These are phyloP conservation scores for Phaenicophaeus curvirostris DNA, from an alignment of 2,797 vertebrate species.

Conservation along the genomic window DNA sequence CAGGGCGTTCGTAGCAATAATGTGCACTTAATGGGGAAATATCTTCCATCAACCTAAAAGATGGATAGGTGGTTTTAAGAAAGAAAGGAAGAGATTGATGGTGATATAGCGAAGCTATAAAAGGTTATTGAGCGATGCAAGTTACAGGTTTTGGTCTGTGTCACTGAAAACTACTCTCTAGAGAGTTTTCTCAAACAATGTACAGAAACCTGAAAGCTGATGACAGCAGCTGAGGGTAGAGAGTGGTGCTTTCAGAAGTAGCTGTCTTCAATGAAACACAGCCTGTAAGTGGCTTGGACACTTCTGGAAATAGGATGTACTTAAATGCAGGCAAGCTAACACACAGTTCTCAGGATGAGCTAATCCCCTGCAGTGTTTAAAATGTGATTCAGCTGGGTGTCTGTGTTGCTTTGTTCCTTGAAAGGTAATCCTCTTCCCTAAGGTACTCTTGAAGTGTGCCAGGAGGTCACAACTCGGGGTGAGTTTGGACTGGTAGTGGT, in stretches of 20 bases:
- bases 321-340: not conserved
- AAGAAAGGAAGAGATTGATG: not conserved
- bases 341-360: rapidly evolving
- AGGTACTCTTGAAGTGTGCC: not conserved
- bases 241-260: not conserved
- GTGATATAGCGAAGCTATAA: not conserved
- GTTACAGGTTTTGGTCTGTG: not conserved
- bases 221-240: not conserved
- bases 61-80: not conserved
- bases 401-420: rapidly evolving
- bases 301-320: not conserved
- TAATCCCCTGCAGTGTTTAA: not conserved
- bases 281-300: not conserved
- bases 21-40: not conserved
- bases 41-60: not conserved
- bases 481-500: not conserved
- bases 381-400: not conserved
- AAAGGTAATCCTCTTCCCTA: not conserved
- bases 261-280: not conserved
- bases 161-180: not conserved
- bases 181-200: not conserved
- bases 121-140: not conserved
- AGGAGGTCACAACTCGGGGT: not conserved
- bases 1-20: not conserved
- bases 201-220: not conserved